phyloP scores from a whole-genome alignment of 2,888 invertebrate species.

The Plemyria rubiginata region DNA sequence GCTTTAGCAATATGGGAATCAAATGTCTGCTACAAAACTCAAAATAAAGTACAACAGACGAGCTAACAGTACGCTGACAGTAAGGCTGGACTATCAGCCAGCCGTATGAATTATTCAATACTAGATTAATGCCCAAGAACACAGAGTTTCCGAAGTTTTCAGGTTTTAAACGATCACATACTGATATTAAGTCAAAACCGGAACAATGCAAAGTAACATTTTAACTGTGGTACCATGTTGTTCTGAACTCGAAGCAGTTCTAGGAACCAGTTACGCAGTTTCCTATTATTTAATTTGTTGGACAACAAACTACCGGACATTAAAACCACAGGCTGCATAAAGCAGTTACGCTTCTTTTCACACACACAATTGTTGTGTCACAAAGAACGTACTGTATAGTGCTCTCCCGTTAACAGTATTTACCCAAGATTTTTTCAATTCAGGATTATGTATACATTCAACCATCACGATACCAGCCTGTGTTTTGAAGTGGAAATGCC shows the following conservation, averaged over 20 bases:
- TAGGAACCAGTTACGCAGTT: constrained; percentile 51
- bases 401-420: too few relatives aligned
- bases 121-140: not conserved
- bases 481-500: too few relatives aligned
- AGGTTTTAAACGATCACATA: constrained; percentile 14
- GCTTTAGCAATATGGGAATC: too few relatives aligned
- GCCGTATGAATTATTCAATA: not conserved
- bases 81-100: too few relatives aligned
- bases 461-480: too few relatives aligned
- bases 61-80: too few relatives aligned
- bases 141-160: not conserved
- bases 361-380: too few relatives aligned
- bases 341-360: constrained; percentile 5
- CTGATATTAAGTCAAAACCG: constrained; percentile 38
- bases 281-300: constrained; percentile 57
- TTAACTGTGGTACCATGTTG: constrained; percentile 59
- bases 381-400: too few relatives aligned
- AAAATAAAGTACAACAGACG: too few relatives aligned
- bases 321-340: constrained; percentile 47
- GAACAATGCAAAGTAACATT: constrained; percentile 56
- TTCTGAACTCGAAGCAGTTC: constrained; percentile 44
- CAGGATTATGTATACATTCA: too few relatives aligned
- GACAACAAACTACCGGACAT: constrained; percentile 56
- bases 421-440: too few relatives aligned
- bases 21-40: too few relatives aligned